Evolutionary conservation across 2,888 invertebrate genomes (phyloP).

Genomic region (Tiliacea aurago): DNA sequence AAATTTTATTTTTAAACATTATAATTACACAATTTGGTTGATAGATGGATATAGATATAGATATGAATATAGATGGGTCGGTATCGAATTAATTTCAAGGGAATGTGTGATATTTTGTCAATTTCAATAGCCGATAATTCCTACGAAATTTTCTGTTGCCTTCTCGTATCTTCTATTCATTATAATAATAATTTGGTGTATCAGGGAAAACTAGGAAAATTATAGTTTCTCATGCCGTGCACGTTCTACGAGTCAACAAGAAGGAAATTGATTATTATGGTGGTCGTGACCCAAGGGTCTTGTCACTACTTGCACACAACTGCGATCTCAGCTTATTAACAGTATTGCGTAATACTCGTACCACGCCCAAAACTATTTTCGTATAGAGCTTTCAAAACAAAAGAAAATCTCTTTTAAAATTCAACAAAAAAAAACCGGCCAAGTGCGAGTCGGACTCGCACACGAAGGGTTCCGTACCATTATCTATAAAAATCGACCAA

Average conservation of each 20-base stretch:
- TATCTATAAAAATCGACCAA: no score
- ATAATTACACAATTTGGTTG: not conserved
- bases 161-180: conserved; percentile 14
- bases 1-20: conserved; percentile 12
- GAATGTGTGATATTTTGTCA: not conserved
- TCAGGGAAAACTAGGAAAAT: conserved; percentile 53
- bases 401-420: conserved; percentile 45
- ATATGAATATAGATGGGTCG: not conserved
- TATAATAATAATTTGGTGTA: conserved; percentile 35
- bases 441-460: no score
- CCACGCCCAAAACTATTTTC: conserved; percentile 11
- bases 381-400: conserved; percentile 28
- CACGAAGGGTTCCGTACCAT: no score
- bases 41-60: not conserved
- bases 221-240: conserved; percentile 42
- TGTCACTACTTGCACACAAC: conserved; percentile 48
- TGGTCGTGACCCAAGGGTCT: conserved; percentile 39
- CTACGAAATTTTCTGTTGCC: not conserved
- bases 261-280: conserved; percentile 54
- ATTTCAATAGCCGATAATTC: not conserved
- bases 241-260: conserved; percentile 49
- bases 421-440: conserved; percentile 33
- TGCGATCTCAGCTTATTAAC: conserved; percentile 39
- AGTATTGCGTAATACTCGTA: conserved; percentile 42
- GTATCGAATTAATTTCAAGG: not conserved